A percentile compares a stretch with the other conserved stretches of the same genome.
Evolutionary conservation across 1,140 invertebrate genomes (phyloP).

Genomic region (Pollicipes pollicipes): DNA sequence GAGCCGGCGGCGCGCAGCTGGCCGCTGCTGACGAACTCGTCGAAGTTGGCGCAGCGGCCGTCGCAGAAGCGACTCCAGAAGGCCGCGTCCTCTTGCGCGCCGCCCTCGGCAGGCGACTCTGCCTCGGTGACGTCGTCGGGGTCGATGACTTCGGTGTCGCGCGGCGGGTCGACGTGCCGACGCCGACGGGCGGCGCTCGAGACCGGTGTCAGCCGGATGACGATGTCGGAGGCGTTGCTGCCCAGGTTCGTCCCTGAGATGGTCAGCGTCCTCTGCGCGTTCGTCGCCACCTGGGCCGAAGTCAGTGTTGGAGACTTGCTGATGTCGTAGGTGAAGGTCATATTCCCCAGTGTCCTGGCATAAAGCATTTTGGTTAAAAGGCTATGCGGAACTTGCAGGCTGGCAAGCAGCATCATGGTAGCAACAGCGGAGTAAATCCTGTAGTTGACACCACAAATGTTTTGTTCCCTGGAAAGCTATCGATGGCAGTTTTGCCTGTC

Average conservation of each 20-base stretch:
- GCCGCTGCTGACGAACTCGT: slow-evolving; percentile 2
- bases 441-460: no score
- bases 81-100: neutral
- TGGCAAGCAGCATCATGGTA: neutral
- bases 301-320: slow-evolving; percentile 9
- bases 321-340: slow-evolving; percentile 7
- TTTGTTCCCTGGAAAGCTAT: no score
- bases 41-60: slow-evolving; percentile 6
- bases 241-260: slow-evolving; percentile 11
- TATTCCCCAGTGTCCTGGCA: neutral
- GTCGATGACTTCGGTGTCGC: neutral
- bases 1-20: slow-evolving; percentile 10
- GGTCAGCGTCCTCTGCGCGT: slow-evolving; percentile 2
- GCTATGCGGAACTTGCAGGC: no score
- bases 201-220: neutral
- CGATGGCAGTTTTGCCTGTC: no score
- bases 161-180: neutral
- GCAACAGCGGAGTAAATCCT: no score
- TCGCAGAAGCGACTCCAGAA: slow-evolving; percentile 3
- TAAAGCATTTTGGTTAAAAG: neutral
- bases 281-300: neutral
- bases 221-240: neutral
- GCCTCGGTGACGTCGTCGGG: neutral
- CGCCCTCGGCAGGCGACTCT: neutral
- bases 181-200: neutral